Evolutionary conservation across 2,113 vertebrate genomes (phyloP), one percentile per base, ranked within the genome.

Genomic region (Morone saxatilis): DNA sequence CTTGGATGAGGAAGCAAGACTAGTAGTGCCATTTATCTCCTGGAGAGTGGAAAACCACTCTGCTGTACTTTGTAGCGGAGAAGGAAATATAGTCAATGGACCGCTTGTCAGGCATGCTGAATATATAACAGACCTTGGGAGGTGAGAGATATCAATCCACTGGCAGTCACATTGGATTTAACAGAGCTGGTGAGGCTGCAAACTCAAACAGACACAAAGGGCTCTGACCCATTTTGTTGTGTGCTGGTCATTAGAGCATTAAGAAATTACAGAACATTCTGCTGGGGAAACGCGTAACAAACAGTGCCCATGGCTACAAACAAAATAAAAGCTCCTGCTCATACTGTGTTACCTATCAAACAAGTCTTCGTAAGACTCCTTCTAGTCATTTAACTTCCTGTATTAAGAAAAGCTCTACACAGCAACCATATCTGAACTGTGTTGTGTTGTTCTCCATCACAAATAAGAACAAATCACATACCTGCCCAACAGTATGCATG

Each of bases 151-250:
- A 78, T 80, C 76, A 66, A 6, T 76, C 65, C 41, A 56, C 85
- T 66, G 63, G 43, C 63, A 17, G 59, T 71, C 76, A 80, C 53
- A 53, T 69, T 72, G 40, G 31, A 77, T 72, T 84, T 50, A 71
- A 53, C 60, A 68, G 38, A 71, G 80, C 60, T 48, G 62, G 43
- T 45, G 41, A 83, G 25, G 59, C 76, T 65, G 71, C 65, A 43
- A 78, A 63, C 57, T 75, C 57, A 60, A 38, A 36, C 12, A 48
- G 53, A 43, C 76, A 86, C 62, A 50, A 31, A 51, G 40, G 38
- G 9, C 53, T 61, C 67, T 63, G 74, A 70, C 25, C 54, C 41
- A 59, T 47, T 81, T 60, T 59, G 43, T 22, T 68, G 53, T 45
- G 60, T 57, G 25, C 63, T 60, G 65, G 48, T 63, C 68, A 71